Conservation (phyloP, 2,888 invertebrate species). For the Tenthredo scrophulariae region DNA sequence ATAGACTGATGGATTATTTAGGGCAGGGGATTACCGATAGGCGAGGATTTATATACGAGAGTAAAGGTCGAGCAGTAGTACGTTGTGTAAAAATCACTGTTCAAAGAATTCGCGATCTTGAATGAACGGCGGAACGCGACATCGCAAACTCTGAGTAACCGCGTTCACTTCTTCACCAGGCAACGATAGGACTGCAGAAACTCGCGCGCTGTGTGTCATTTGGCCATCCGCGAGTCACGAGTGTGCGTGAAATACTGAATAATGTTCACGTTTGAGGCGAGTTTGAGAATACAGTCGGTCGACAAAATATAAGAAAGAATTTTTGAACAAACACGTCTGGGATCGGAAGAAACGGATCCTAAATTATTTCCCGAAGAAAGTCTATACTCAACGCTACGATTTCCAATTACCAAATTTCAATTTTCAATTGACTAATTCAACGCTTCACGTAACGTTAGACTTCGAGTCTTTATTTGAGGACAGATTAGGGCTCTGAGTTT, state of each 20-base stretch:
- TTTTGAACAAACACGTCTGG: background rate
- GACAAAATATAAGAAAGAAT: background rate
- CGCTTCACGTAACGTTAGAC: background rate
- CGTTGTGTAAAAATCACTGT: background rate
- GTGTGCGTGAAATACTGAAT: constrained; percentile 57
- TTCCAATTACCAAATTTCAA: background rate
- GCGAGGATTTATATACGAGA: background rate
- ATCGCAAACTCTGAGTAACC: background rate
- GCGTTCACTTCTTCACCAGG: constrained; percentile 43
- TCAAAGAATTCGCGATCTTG: background rate
- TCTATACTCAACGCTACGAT: background rate
- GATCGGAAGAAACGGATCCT: background rate
- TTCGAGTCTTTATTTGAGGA: background rate
- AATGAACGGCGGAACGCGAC: background rate
- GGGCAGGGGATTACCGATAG: background rate
- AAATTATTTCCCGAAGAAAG: background rate
- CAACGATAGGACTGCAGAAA: constrained; percentile 47
- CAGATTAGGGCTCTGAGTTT: background rate
- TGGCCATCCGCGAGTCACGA: constrained; percentile 53
- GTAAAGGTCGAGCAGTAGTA: background rate
- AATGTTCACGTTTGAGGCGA: constrained; percentile 45
- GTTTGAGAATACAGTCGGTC: constrained; percentile 42
- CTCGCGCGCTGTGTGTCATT: constrained; percentile 54
- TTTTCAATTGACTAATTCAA: background rate
- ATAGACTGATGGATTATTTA: background rate